Evolutionary conservation across 2,888 invertebrate genomes (phyloP).

Genomic region (Panzeria rudis): DNA sequence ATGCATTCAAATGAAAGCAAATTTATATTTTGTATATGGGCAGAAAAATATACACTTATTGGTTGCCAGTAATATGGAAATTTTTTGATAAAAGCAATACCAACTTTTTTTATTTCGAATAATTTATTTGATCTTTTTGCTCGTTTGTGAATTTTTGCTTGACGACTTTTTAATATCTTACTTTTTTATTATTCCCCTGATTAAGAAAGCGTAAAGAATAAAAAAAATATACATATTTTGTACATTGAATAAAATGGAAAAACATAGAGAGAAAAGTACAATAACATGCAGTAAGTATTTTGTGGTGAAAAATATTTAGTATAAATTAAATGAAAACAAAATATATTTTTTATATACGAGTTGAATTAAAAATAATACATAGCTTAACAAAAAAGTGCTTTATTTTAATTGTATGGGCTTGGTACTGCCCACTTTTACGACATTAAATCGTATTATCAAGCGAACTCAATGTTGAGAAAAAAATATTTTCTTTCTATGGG

Average conservation of each 20-base stretch:
- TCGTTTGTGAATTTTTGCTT: background rate
- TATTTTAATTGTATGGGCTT: too few species aligned
- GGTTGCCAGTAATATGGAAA: background rate
- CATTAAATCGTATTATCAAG: too few species aligned
- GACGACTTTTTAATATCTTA: conserved; percentile 16
- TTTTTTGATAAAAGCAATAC: background rate
- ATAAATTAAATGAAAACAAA: too few species aligned
- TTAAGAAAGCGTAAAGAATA: conserved; percentile 2
- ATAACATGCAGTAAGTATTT: conserved; percentile 3
- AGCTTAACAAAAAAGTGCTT: too few species aligned
- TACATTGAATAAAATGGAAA: background rate
- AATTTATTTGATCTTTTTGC: background rate
- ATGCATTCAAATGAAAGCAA: too few species aligned
- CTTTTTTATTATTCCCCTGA: conserved; percentile 10
- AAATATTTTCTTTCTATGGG: too few species aligned
- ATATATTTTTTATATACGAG: too few species aligned
- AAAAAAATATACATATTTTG: background rate
- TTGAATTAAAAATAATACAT: too few species aligned
- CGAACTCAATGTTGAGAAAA: too few species aligned
- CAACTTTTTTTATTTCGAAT: background rate
- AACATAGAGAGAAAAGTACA: background rate
- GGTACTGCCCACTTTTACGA: too few species aligned
- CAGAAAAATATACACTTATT: background rate
- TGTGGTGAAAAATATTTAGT: background rate
- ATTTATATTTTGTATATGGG: background rate